Percentiles rank a stretch among this genome's conserved stretches.
Evolutionary conservation across 2,888 invertebrate species (phyloP).

Genomic region (Metalampra italica): DNA sequence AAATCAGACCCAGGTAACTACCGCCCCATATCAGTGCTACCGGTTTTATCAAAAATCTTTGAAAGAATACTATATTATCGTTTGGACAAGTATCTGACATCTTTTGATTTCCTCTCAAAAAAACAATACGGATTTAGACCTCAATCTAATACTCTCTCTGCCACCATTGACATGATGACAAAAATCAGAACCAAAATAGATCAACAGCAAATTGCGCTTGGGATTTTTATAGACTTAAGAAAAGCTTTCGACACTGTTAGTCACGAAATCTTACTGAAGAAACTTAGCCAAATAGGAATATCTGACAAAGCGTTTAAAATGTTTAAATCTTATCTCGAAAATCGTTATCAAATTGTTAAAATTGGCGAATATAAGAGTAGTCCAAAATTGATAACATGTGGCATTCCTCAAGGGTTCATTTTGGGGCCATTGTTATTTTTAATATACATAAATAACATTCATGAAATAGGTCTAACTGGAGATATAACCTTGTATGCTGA

Average conservation of each 20-base stretch:
- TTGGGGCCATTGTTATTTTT: no score
- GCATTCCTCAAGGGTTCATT: constrained; percentile 13
- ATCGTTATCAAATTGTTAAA: background rate
- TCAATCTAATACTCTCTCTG: constrained; percentile 6
- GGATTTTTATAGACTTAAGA: no score
- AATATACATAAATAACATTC: no score
- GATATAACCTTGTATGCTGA: constrained; percentile 15
- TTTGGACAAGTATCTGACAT: background rate
- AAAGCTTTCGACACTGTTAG: no score
- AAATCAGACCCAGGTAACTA: constrained; percentile 15
- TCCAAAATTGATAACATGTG: background rate
- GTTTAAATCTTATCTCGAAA: background rate
- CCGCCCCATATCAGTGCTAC: constrained; percentile 11
- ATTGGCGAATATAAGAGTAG: background rate
- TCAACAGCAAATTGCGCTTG: constrained; percentile 4
- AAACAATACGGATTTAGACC: constrained; percentile 8
- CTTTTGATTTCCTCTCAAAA: background rate
- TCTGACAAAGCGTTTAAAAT: background rate
- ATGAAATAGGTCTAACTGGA: constrained; percentile 9
- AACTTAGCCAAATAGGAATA: background rate
- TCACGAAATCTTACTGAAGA: constrained; percentile 2
- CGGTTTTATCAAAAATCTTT: constrained; percentile 13
- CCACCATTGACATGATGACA: constrained; percentile 8
- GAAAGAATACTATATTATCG: constrained; percentile 5
- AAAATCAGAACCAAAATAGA: constrained; percentile 8